Conservation (phyloP, 2,888 invertebrate genomes). For the Nomada lathburiana region DNA sequence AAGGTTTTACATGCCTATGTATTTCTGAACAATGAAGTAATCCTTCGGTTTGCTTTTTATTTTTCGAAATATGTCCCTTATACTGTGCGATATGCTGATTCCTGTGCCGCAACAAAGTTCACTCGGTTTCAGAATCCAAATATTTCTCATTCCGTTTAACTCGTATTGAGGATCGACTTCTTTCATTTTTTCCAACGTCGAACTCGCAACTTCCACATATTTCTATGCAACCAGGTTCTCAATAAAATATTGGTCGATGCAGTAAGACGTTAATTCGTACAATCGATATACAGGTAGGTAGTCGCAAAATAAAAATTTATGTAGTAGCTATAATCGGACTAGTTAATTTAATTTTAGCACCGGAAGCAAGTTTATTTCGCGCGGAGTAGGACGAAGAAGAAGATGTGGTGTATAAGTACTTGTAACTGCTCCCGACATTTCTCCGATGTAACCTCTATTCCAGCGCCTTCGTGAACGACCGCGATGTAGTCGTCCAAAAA, state of each 20-base stretch:
- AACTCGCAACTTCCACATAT: slow-evolving; percentile 49
- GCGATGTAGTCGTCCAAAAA: slow-evolving; percentile 89
- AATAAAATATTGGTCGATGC: not conserved
- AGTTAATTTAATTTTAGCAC: too few species aligned
- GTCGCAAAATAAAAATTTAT: not conserved
- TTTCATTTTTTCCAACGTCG: slow-evolving; percentile 72
- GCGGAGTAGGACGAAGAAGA: too few species aligned
- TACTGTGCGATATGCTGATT: slow-evolving; percentile 91
- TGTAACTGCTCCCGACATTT: slow-evolving; percentile 26
- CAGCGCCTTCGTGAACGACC: slow-evolving; percentile 84
- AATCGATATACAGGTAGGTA: too few species aligned
- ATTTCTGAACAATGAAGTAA: slow-evolving; percentile 94
- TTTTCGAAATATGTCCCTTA: slow-evolving; percentile 89
- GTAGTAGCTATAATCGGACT: too few species aligned
- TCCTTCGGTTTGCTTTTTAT: slow-evolving; percentile 86
- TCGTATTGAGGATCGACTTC: slow-evolving; percentile 78
- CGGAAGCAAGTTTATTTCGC: too few species aligned
- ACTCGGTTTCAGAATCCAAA: slow-evolving; percentile 96
- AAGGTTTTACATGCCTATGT: slow-evolving; percentile 89
- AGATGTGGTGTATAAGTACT: not conserved
- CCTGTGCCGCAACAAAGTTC: slow-evolving; percentile 93
- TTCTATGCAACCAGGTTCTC: slow-evolving; percentile 37
- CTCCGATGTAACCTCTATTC: slow-evolving; percentile 46
- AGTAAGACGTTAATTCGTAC: not conserved
- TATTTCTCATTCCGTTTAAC: slow-evolving; percentile 91